These are phyloP conservation scores for Trachemys scripta DNA, from an alignment of 2,113 vertebrate genomes.

Conservation along the genomic window DNA sequence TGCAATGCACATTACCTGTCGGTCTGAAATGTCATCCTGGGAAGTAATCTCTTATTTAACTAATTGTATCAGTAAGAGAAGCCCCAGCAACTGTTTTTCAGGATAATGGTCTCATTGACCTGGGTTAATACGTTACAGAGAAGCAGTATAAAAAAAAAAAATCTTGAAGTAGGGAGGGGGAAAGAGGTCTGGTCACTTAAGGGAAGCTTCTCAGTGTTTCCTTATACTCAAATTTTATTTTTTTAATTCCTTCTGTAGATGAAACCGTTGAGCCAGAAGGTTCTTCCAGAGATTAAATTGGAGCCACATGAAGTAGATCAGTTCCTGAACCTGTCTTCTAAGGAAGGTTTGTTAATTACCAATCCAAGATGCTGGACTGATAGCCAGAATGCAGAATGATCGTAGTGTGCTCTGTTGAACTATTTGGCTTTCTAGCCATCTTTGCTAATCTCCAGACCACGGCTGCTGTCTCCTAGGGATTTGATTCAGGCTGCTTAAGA, in stretches of 20 bases:
- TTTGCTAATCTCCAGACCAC: conserved; percentile 10
- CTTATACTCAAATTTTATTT: background rate
- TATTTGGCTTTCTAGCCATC: conserved; percentile 1
- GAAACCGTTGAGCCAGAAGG: conserved; percentile 84
- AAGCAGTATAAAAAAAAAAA: conserved; percentile 26
- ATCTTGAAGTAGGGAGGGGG: background rate
- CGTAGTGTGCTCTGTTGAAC: conserved; percentile 39
- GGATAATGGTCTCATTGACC: conserved; percentile 37
- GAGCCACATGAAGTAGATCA: conserved; percentile 99
- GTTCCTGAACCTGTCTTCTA: conserved; percentile 95
- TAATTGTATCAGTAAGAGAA: conserved; percentile 64
- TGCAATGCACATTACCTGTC: conserved; percentile 59
- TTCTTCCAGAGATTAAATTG: conserved; percentile 93
- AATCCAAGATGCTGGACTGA: background rate
- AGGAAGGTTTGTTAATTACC: conserved; percentile 83
- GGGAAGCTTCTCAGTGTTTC: background rate
- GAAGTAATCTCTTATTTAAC: conserved; percentile 60
- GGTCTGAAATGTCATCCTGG: conserved; percentile 71
- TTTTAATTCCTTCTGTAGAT: conserved; percentile 78
- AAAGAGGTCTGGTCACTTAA: conserved; percentile 37
- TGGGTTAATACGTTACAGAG: conserved; percentile 27
- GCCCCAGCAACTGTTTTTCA: conserved; percentile 23
- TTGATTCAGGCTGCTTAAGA: background rate
- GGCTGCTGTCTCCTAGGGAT: conserved; percentile 28
- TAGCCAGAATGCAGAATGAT: conserved; percentile 17